Evolutionary conservation across 2,113 vertebrate species (phyloP), one percentile per base, ranked within the genome.

Genomic region (Holacanthus passer): DNA sequence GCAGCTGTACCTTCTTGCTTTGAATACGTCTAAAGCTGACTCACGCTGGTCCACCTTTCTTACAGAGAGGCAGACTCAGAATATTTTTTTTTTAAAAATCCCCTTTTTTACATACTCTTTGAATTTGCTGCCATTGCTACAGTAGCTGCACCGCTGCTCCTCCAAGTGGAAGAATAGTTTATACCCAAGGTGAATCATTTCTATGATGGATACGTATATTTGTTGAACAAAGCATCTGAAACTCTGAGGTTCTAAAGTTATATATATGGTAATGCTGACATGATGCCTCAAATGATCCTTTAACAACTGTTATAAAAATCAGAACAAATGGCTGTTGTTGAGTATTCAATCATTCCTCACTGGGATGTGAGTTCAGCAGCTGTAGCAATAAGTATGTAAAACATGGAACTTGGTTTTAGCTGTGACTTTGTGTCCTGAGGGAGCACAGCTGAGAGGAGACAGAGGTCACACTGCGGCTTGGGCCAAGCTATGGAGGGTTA

Each of bases 401-500:
- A 63, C 19, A 56, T 29, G 5, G 4, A 27, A 53, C 65, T 4
- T 4, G 5, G 11, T 77, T 74, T 78, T 3, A 47, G 27, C 56
- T 17, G 10, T 5, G 47, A 48, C 53, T 70, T 45, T 29, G 22
- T n/a, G 11, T n/a, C 32, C n/a, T 31, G 45, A 7, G 0, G 2
- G 20, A 76, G 37, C 32, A 50, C 24, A 80, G 29, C 52, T 11
- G 14, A 81, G 64, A 81, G 45, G 4, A 77, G 12, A 77, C n/a
- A 76, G 52, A 73, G 58, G 48, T 2, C 74, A 76, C 68, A 12
- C 52, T 47, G 66, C 66, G 41, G 69, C 58, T 67, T 22, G 27
- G 69, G 39, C 66, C 63, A 75, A 76, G 83, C 67, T 63, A 7
- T 8, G 19, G 32, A 60, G 74, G 27, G 77, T 82, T 84, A 81